Evolutionary conservation across 2,888 invertebrate genomes (phyloP), one percentile per base, ranked within the genome.

Genomic region (Drosophila aldrichi): DNA sequence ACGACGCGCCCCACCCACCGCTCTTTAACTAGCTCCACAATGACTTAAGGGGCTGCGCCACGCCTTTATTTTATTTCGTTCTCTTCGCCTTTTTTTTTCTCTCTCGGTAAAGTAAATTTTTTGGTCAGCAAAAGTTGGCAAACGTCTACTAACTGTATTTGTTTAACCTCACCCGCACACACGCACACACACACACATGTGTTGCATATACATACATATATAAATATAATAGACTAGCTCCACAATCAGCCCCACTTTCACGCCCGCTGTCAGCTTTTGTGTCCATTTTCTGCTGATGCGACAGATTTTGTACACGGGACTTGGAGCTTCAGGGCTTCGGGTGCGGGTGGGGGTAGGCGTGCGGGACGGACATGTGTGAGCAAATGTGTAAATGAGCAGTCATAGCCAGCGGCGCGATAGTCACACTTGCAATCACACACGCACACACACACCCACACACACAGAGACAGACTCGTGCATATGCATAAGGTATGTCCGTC

Each of bases 331-430:
- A 44, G 49, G 18, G 43, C 20, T 10, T 14, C 25, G 46, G 46
- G 44, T 16, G 16, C 16, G 81, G 32, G 32, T 9, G 8, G 2
- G 9, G 32, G 32, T 32, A 9, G 9, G 9, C 2, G 32, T 32
- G 9, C 0, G 32, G 32, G 10, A 51, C 25, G 81, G 70, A 68
- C 70, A 74, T 80, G 81, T 73, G 52, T 32, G 44, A 22, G 85
- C 64, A 74, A 73, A 77, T 84, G 85, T 89, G 88, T 85, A 89
- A 85, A 85, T 86, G 90, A 88, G 90, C 86, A 89, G 88, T 86
- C 78, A 80, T 81, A 75, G 88, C 86, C 74, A 69, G 70, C 79
- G 86, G 86, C 87, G 56, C 72, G 82, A 79, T 86, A 81, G 81
- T 88, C 88, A 86, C 86, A 85, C 81, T 75, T 80, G 72, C 65